Evolutionary conservation across 2,797 vertebrate genomes (phyloP).

Genomic region (Hemitrygon akajei): DNA sequence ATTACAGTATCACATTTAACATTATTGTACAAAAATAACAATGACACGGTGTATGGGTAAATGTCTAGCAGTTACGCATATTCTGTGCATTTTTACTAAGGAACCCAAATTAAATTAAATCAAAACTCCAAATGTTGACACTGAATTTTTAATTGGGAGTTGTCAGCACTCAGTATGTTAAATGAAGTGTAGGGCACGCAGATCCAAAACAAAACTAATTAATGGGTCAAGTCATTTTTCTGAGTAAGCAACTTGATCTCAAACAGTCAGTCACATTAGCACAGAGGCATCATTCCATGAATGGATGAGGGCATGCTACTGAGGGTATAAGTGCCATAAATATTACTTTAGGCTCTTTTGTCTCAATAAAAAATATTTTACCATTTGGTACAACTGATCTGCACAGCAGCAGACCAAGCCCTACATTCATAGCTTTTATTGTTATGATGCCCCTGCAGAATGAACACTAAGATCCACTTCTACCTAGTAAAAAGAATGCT

Average conservation of each 20-base stretch:
- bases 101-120: constrained; percentile 37
- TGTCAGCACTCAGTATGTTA: constrained; percentile 33
- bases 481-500: constrained; percentile 58
- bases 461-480: constrained; percentile 57
- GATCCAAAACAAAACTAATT: constrained; percentile 33
- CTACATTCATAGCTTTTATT: constrained; percentile 52
- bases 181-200: constrained; percentile 36
- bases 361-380: constrained; percentile 35
- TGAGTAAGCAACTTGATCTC: constrained; percentile 34
- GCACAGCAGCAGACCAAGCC: constrained; percentile 49
- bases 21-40: constrained; percentile 37
- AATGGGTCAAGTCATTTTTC: constrained; percentile 13
- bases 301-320: constrained; percentile 36
- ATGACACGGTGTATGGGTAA: constrained; percentile 34
- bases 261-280: constrained; percentile 26
- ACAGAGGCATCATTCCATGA: constrained; percentile 36
- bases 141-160: constrained; percentile 7
- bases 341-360: constrained; percentile 27
- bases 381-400: constrained; percentile 27
- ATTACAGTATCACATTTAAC: constrained; percentile 37
- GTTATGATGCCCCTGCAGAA: constrained; percentile 46
- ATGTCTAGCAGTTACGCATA: constrained; percentile 35
- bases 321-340: constrained; percentile 14
- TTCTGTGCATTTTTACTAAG: constrained; percentile 31
- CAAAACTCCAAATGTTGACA: constrained; percentile 25